phyloP scores from a whole-genome alignment of 1,140 invertebrate genomes.

The Musca domestica region DNA sequence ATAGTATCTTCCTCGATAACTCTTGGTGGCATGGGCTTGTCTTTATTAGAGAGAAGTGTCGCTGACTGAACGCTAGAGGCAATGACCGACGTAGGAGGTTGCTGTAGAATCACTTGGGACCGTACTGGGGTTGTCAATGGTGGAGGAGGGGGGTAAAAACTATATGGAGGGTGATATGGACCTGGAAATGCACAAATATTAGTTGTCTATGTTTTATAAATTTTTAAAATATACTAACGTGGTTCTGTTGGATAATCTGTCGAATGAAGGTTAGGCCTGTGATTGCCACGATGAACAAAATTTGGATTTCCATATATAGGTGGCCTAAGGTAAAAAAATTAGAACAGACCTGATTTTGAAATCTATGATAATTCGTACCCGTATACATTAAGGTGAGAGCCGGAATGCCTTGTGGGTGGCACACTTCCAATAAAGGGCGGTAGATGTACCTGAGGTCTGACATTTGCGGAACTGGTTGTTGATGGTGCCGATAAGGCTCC shows the following conservation, averaged over 20 bases:
- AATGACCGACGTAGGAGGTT: conserved; percentile 21
- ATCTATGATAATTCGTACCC: conserved; percentile 30
- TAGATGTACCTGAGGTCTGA: conserved; percentile 28
- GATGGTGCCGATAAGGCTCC: conserved; percentile 34
- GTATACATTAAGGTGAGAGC: conserved; percentile 46
- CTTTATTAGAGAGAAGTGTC: not conserved
- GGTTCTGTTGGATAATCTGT: conserved; percentile 41
- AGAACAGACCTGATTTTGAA: not conserved
- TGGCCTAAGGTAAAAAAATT: conserved; percentile 27
- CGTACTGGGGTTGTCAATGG: conserved; percentile 38
- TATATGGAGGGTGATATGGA: conserved; percentile 45
- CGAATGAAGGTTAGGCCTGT: conserved; percentile 22
- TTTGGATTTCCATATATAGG: conserved; percentile 49
- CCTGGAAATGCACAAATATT: conserved; percentile 29
- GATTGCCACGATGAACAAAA: conserved; percentile 39
- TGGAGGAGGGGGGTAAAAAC: conserved; percentile 48
- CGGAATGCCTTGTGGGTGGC: conserved; percentile 44
- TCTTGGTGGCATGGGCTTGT: not conserved
- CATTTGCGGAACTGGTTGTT: conserved; percentile 29
- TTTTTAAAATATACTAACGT: conserved; percentile 35
- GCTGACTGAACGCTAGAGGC: conserved; percentile 2
- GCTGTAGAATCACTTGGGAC: conserved; percentile 28
- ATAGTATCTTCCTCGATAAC: not conserved
- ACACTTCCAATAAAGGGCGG: conserved; percentile 25
- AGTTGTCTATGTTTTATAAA: not conserved